phyloP scores from a whole-genome alignment of 1,140 invertebrate species.

The Drosophila subpulchrella region DNA sequence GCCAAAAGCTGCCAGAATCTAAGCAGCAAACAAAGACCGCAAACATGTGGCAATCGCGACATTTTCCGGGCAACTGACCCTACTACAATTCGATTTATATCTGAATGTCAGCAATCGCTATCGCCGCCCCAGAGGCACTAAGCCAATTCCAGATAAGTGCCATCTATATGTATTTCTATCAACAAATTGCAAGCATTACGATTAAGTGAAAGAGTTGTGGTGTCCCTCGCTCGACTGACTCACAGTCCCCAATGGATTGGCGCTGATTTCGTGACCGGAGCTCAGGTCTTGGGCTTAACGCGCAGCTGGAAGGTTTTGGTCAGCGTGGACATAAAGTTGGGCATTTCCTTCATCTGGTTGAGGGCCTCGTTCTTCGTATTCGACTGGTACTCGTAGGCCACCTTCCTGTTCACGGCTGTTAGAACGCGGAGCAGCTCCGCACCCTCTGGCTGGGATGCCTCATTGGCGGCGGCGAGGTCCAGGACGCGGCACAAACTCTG shows the following conservation, averaged over 20 bases:
- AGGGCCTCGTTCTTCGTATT: slow-evolving; percentile 86
- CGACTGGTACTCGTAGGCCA: slow-evolving; percentile 88
- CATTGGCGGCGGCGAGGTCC: slow-evolving; percentile 79
- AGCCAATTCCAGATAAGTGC: slow-evolving; percentile 73
- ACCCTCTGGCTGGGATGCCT: slow-evolving; percentile 45
- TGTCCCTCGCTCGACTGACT: slow-evolving; percentile 18
- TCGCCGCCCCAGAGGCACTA: slow-evolving; percentile 60
- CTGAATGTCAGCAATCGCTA: slow-evolving; percentile 38
- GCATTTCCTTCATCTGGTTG: slow-evolving; percentile 90
- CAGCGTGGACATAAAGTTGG: slow-evolving; percentile 89
- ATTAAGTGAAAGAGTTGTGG: slow-evolving; percentile 41
- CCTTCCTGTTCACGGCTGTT: slow-evolving; percentile 88
- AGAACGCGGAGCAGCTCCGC: slow-evolving; percentile 88
- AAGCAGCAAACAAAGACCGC: slow-evolving; percentile 59
- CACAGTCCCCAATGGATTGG: slow-evolving; percentile 17
- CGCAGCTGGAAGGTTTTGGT: slow-evolving; percentile 86
- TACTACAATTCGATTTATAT: background rate
- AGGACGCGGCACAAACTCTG: slow-evolving; percentile 89
- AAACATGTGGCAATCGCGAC: slow-evolving; percentile 59
- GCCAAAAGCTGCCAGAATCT: slow-evolving; percentile 56
- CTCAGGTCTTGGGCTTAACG: slow-evolving; percentile 58
- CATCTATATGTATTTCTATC: slow-evolving; percentile 55
- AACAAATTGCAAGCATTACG: slow-evolving; percentile 66
- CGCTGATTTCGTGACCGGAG: slow-evolving; percentile 4
- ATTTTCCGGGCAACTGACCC: slow-evolving; percentile 54